These are phyloP conservation scores for Pristionchus fissidentatus DNA, from an alignment of 2,888 invertebrate species.

Conservation along the genomic window DNA sequence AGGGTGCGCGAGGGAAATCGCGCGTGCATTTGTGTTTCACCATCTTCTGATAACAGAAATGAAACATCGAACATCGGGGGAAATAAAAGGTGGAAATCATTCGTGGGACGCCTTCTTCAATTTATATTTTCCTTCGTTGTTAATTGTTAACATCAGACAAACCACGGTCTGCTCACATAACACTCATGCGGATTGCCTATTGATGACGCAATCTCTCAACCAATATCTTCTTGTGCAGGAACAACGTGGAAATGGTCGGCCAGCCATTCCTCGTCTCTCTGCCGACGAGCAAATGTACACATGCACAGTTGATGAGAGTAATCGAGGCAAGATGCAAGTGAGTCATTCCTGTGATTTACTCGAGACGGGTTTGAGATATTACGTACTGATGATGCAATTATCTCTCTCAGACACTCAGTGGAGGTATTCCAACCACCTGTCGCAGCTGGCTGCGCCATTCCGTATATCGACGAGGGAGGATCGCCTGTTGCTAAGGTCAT, in stretches of 20 bases:
- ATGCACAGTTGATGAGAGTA: conserved; percentile 76
- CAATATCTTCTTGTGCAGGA: not conserved
- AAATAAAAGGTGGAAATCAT: no score
- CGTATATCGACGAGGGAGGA: conserved; percentile 16
- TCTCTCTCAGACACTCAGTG: conserved; percentile 76
- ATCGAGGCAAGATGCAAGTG: conserved; percentile 77
- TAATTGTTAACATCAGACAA: no score
- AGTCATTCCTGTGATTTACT: no score
- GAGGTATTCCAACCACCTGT: conserved; percentile 77
- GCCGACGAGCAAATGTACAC: conserved; percentile 77
- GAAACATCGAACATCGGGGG: no score
- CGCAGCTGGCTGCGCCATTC: not conserved
- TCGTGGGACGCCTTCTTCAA: no score
- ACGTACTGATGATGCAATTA: not conserved
- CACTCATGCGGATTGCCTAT: no score
- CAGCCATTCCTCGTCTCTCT: conserved; percentile 78
- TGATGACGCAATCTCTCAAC: not conserved
- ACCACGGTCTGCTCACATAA: no score
- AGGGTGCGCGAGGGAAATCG: no score
- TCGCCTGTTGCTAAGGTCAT: conserved; percentile 7
- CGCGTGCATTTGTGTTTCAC: no score
- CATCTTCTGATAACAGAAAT: no score
- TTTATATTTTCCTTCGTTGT: not conserved
- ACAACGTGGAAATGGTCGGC: conserved; percentile 75
- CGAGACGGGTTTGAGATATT: no score